A percentile compares a stretch with the other conserved stretches of the same genome.
phyloP scores from a whole-genome alignment of 2,797 vertebrate genomes.

The Arrhamphus sclerolepis region DNA sequence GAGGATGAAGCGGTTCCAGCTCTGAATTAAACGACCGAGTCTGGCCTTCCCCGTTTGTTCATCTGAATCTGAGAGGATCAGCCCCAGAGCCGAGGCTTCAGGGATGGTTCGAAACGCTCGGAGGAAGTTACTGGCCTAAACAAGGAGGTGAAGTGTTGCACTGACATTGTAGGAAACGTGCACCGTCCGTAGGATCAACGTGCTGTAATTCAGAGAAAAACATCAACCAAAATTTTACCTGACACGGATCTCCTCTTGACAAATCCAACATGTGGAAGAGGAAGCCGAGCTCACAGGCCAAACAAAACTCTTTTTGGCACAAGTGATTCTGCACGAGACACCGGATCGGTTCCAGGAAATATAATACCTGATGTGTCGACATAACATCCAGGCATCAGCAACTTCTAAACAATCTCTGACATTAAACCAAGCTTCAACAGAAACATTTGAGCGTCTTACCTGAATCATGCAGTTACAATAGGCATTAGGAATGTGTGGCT shows the following conservation, averaged over 20 bases:
- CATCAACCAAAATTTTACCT: constrained; percentile 77
- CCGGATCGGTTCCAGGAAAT: constrained; percentile 95
- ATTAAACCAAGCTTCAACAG: neutral
- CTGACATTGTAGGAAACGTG: neutral
- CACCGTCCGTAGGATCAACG: neutral
- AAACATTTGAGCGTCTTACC: constrained; percentile 68
- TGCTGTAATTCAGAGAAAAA: neutral
- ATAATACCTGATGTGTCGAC: constrained; percentile 84
- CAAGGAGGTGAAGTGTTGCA: neutral
- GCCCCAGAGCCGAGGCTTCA: constrained; percentile 93
- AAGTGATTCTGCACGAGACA: constrained; percentile 96
- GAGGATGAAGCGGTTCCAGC: constrained; percentile 98
- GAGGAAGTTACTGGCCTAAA: constrained; percentile 93
- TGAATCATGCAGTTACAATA: constrained; percentile 99
- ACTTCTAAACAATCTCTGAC: neutral
- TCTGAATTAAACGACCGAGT: constrained; percentile 94
- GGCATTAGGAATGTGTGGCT: constrained; percentile 98
- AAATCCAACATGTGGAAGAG: constrained; percentile 98
- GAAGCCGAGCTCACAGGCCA: constrained; percentile 96
- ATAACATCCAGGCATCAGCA: neutral
- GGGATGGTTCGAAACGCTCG: constrained; percentile 98
- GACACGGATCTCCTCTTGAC: constrained; percentile 96
- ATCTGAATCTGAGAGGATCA: constrained; percentile 96
- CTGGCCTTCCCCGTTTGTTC: constrained; percentile 95
- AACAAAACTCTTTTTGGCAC: constrained; percentile 98